A percentile compares a stretch with the other conserved stretches of the same genome.
phyloP scores from a whole-genome alignment of 2,113 vertebrate species.

The Oryzias javanicus region DNA sequence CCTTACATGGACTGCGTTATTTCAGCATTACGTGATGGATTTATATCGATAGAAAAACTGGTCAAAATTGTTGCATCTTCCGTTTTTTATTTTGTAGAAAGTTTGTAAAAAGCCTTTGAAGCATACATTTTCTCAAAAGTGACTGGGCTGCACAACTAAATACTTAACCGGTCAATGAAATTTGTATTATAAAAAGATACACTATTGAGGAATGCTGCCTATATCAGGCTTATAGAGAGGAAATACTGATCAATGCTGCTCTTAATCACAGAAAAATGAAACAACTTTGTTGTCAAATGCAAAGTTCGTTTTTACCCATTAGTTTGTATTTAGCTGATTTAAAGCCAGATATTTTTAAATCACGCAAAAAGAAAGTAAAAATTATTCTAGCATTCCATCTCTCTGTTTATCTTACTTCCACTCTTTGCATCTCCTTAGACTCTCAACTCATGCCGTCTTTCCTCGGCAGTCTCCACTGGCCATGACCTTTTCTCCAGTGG shows the following conservation, averaged over 20 bases:
- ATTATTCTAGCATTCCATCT: background rate
- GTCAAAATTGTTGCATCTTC: conserved; percentile 3
- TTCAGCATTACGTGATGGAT: conserved; percentile 13
- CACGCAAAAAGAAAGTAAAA: background rate
- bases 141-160: too few species aligned
- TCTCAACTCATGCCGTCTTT: conserved; percentile 55
- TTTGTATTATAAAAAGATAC: too few species aligned
- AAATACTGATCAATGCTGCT: too few species aligned
- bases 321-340: too few species aligned
- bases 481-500: conserved; percentile 74
- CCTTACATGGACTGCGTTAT: conserved; percentile 3
- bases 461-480: conserved; percentile 47
- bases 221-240: too few species aligned
- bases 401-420: conserved; percentile 31
- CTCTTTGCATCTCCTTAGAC: conserved; percentile 33
- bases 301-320: too few species aligned
- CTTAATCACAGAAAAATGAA: too few species aligned
- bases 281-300: too few species aligned
- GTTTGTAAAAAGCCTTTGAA: background rate
- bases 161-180: too few species aligned
- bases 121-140: background rate
- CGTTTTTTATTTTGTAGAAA: background rate
- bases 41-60: background rate
- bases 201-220: too few species aligned
- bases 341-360: too few species aligned